Conservation (phyloP, 2,113 vertebrate genomes). For the Antechinus flavipes region DNA sequence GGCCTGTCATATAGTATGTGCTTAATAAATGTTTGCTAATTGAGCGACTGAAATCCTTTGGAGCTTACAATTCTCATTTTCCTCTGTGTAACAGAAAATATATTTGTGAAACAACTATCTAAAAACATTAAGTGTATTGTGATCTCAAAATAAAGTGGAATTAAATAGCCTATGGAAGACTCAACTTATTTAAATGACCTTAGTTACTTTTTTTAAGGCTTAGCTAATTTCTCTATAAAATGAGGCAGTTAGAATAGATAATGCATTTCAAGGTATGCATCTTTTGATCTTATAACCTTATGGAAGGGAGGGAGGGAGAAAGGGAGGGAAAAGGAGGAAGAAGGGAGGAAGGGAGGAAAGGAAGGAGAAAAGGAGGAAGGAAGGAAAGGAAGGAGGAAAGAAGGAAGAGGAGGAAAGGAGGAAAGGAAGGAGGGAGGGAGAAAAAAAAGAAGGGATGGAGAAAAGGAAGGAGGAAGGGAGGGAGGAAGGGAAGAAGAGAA, state of each 20-base stretch:
- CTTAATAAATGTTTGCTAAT: background rate
- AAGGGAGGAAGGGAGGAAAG: background rate
- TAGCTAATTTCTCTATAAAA: conserved; percentile 1
- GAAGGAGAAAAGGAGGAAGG: too few species aligned
- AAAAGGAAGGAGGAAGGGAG: too few species aligned
- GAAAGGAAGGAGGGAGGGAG: background rate
- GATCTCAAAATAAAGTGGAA: background rate
- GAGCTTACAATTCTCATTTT: background rate
- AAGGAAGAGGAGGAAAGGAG: too few species aligned
- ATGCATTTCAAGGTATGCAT: background rate
- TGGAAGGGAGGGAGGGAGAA: background rate
- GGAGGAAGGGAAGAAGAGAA: background rate
- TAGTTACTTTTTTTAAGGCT: background rate
- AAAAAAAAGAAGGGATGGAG: background rate
- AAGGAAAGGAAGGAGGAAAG: background rate
- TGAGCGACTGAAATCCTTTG: background rate
- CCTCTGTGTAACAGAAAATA: background rate
- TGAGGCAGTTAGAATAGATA: background rate
- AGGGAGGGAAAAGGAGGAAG: background rate
- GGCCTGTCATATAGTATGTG: background rate
- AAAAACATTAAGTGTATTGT: background rate
- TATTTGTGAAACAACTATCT: background rate
- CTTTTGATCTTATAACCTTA: background rate
- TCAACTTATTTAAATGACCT: background rate
- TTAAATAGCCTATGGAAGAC: background rate